Evolutionary conservation across 2,888 invertebrate genomes (phyloP).

Genomic region (Scaptomyza cyrtandrae): DNA sequence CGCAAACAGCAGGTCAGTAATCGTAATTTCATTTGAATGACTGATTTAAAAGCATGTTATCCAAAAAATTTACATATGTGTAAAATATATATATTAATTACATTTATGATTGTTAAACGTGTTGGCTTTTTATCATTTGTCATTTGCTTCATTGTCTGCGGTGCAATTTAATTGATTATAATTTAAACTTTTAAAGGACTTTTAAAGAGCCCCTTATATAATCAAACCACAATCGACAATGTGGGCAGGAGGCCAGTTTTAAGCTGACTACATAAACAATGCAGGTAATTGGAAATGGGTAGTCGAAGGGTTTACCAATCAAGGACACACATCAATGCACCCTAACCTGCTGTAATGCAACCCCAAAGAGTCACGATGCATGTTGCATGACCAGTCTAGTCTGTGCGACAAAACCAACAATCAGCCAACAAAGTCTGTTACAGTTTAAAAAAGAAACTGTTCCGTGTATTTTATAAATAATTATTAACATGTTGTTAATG

Average conservation of each 20-base stretch:
- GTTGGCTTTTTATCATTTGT: background rate
- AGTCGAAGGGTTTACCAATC: slow-evolving; percentile 31
- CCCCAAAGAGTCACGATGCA: slow-evolving; percentile 19
- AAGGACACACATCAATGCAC: slow-evolving; percentile 46
- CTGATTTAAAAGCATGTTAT: background rate
- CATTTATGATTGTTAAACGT: background rate
- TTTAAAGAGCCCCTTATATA: background rate
- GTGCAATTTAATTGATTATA: background rate
- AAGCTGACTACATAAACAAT: slow-evolving; percentile 20
- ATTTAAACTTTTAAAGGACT: too few relatives aligned
- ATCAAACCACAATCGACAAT: background rate
- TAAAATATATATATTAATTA: slow-evolving; percentile 7
- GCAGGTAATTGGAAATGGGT: slow-evolving; percentile 24
- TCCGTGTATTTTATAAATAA: too few relatives aligned
- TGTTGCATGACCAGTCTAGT: slow-evolving; percentile 21
- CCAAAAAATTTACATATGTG: background rate
- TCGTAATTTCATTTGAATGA: background rate
- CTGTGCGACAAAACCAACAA: slow-evolving; percentile 14
- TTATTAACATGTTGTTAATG: too few relatives aligned
- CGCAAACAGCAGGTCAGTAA: slow-evolving; percentile 1
- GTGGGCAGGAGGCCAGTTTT: slow-evolving; percentile 1
- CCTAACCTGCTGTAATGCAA: background rate
- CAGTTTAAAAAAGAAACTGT: background rate
- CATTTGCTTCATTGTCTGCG: background rate
- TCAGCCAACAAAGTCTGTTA: slow-evolving; percentile 2